A percentile compares a stretch with the other conserved stretches of the same genome.
phyloP scores from a whole-genome alignment of 2,888 invertebrate genomes.

The Orchestes rusci region DNA sequence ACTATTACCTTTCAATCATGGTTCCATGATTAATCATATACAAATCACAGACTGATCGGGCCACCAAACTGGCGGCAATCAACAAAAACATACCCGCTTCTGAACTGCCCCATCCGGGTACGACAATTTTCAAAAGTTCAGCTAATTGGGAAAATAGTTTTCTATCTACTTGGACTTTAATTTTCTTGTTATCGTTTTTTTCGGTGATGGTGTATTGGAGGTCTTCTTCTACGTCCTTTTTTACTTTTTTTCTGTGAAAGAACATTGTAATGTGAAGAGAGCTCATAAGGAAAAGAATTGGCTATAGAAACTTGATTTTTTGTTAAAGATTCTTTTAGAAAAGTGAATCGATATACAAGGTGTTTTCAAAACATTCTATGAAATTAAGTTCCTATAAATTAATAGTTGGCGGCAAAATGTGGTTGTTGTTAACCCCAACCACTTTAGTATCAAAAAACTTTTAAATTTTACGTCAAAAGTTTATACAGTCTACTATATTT shows the following conservation, averaged over 20 bases:
- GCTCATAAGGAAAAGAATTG: background rate
- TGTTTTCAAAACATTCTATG: too few relatives aligned
- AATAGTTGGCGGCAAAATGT: too few relatives aligned
- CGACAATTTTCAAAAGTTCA: slow-evolving; percentile 62
- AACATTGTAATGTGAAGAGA: too few relatives aligned
- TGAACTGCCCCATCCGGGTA: slow-evolving; percentile 71
- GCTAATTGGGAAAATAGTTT: slow-evolving; percentile 65
- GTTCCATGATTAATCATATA: slow-evolving; percentile 97
- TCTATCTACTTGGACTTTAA: slow-evolving; percentile 59
- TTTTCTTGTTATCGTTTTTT: slow-evolving; percentile 51
- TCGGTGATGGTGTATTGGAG: slow-evolving; percentile 76
- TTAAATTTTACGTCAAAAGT: too few relatives aligned
- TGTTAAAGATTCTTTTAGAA: too few relatives aligned
- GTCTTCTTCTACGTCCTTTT: slow-evolving; percentile 58
- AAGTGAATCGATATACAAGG: too few relatives aligned
- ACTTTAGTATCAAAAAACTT: too few relatives aligned
- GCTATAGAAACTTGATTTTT: too few relatives aligned
- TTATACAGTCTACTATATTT: too few relatives aligned
- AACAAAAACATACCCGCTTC: slow-evolving; percentile 68
- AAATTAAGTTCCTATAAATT: too few relatives aligned
- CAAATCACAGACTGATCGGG: slow-evolving; percentile 89
- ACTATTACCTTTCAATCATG: slow-evolving; percentile 86
- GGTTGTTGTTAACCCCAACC: too few relatives aligned
- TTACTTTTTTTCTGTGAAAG: slow-evolving; percentile 46
- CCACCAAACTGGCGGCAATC: slow-evolving; percentile 74